These are phyloP conservation scores for Allobates femoralis DNA, from an alignment of 2,797 vertebrate species.

Conservation along the genomic window DNA sequence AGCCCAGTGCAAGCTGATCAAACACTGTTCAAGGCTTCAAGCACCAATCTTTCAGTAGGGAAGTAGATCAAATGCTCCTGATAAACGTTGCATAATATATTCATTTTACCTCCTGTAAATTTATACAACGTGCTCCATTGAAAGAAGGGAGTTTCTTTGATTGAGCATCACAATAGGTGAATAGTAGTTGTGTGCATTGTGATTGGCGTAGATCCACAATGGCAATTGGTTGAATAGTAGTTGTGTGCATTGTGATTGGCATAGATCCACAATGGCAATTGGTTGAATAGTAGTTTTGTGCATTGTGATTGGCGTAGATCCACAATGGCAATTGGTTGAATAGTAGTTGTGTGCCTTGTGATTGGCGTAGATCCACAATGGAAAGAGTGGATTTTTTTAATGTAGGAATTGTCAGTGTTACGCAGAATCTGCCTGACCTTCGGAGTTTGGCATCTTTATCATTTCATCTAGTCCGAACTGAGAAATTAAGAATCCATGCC, in stretches of 20 bases:
- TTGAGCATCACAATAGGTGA: background rate
- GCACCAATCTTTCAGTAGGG: too few relatives aligned
- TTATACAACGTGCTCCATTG: background rate
- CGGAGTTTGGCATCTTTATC: constrained; percentile 41
- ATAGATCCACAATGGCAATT: background rate
- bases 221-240: too few relatives aligned
- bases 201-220: too few relatives aligned
- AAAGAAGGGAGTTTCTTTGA: background rate
- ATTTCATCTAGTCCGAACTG: constrained; percentile 31
- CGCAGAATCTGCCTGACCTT: constrained; percentile 62
- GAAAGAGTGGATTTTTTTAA: background rate
- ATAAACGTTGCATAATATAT: background rate
- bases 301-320: too few relatives aligned
- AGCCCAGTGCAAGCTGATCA: too few relatives aligned
- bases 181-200: background rate
- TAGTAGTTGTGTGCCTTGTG: background rate
- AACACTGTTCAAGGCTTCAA: too few relatives aligned
- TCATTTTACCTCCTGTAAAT: background rate
- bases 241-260: too few relatives aligned
- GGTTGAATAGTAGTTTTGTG: too few relatives aligned
- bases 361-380: too few relatives aligned
- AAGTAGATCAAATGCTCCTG: too few relatives aligned
- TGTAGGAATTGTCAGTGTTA: constrained; percentile 61
- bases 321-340: background rate
- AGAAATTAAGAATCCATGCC: constrained; percentile 56